Conservation (phyloP, 2,113 vertebrate genomes). For the Excalfactoria chinensis region DNA sequence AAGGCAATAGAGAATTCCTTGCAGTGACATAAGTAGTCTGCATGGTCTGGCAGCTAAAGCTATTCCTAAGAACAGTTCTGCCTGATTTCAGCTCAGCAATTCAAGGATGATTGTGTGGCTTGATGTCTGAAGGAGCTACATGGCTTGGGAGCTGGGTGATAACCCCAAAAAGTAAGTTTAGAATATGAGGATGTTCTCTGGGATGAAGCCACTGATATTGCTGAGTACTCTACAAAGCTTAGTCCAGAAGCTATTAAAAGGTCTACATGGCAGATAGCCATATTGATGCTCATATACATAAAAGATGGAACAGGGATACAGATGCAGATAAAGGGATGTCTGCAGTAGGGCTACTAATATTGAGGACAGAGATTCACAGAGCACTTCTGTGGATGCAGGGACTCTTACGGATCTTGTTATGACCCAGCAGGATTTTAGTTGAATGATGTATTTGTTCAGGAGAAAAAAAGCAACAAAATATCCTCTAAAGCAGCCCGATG, state of each 20-base stretch:
- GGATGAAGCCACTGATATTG: not conserved
- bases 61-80: not conserved
- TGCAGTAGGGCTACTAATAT: not conserved
- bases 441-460: not conserved
- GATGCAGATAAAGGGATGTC: not conserved
- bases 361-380: not conserved
- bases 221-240: not conserved
- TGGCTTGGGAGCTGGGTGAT: not conserved
- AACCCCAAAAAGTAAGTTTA: not conserved
- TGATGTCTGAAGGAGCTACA: not conserved
- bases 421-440: not conserved
- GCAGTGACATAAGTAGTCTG: not conserved
- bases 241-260: not conserved
- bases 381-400: not conserved
- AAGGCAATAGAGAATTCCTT: not conserved
- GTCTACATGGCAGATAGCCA: not conserved
- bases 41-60: not conserved
- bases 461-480: slow-evolving; percentile 14
- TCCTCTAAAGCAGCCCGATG: not conserved
- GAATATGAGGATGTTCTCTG: not conserved
- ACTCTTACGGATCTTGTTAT: not conserved
- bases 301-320: not conserved
- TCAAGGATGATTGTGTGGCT: not conserved
- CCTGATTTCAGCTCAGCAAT: not conserved
- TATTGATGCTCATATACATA: accelerated